Conservation (phyloP, 2,797 vertebrate genomes). For the Echiichthys vipera region DNA sequence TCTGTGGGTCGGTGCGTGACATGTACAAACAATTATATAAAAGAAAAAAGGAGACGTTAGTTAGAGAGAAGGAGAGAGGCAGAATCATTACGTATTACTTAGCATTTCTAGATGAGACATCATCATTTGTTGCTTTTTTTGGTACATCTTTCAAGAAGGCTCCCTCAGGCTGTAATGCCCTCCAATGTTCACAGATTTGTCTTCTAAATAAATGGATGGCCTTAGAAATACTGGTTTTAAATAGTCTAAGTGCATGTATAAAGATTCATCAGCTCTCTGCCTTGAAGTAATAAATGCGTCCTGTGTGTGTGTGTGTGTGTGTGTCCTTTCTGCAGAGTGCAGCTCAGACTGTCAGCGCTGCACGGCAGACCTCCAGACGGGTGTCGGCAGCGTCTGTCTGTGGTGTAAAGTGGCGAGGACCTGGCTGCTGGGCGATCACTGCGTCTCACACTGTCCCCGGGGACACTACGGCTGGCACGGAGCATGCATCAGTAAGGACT, state of each 20-base stretch:
- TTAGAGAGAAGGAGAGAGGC: not conserved
- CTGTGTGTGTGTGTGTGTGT: no score
- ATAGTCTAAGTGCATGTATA: not conserved
- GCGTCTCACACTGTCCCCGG: slow-evolving; percentile 84
- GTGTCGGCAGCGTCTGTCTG: slow-evolving; percentile 88
- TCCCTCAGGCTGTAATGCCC: not conserved
- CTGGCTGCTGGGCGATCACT: slow-evolving; percentile 89
- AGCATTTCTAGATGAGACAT: not conserved
- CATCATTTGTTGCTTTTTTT: slow-evolving; percentile 5
- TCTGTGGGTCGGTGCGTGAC: not conserved
- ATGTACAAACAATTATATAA: not conserved
- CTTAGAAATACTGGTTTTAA: not conserved
- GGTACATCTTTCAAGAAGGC: not conserved
- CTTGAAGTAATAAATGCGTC: no score
- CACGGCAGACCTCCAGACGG: slow-evolving; percentile 82
- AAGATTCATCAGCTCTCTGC: not conserved
- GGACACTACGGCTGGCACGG: slow-evolving; percentile 80
- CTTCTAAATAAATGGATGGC: not conserved
- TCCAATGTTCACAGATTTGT: not conserved
- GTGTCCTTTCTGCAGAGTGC: slow-evolving; percentile 83
- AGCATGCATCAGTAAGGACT: slow-evolving; percentile 83
- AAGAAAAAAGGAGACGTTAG: not conserved
- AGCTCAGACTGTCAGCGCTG: slow-evolving; percentile 89
- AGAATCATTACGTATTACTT: no score
- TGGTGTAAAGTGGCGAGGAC: slow-evolving; percentile 82